phyloP scores from a whole-genome alignment of 2,113 vertebrate species.

The Nibea coibor region DNA sequence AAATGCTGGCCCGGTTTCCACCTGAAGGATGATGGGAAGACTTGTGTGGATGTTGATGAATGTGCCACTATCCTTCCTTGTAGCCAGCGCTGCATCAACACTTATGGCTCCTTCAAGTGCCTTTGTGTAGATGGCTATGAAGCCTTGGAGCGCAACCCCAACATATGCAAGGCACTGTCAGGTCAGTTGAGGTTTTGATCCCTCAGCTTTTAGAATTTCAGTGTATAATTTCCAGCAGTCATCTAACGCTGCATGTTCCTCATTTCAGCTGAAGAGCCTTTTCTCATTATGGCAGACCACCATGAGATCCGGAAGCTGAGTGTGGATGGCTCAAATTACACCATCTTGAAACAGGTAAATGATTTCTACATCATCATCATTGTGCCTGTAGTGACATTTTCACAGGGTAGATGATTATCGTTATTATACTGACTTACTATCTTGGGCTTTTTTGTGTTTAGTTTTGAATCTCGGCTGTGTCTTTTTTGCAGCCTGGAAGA shows the following conservation, averaged over 20 bases:
- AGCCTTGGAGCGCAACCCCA: slow-evolving; percentile 87
- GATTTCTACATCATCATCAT: neutral
- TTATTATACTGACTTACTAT: neutral
- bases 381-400: neutral
- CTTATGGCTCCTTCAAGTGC: slow-evolving; percentile 96
- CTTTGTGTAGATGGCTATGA: slow-evolving; percentile 94
- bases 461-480: neutral
- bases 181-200: slow-evolving; percentile 78
- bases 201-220: neutral
- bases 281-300: slow-evolving; percentile 98
- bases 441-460: neutral
- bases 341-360: slow-evolving; percentile 96
- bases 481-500: neutral
- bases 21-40: slow-evolving; percentile 96
- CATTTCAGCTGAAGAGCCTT: slow-evolving; percentile 93
- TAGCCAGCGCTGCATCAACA: slow-evolving; percentile 97
- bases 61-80: slow-evolving; percentile 94
- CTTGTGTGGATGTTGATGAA: slow-evolving; percentile 95
- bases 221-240: neutral
- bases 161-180: slow-evolving; percentile 95
- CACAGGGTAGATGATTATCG: no score
- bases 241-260: slow-evolving; percentile 8
- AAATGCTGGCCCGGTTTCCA: slow-evolving; percentile 98
- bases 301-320: slow-evolving; percentile 98
- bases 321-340: slow-evolving; percentile 97